Evolutionary conservation across 2,888 invertebrate genomes (phyloP).

Genomic region (Perithous albicinctus): DNA sequence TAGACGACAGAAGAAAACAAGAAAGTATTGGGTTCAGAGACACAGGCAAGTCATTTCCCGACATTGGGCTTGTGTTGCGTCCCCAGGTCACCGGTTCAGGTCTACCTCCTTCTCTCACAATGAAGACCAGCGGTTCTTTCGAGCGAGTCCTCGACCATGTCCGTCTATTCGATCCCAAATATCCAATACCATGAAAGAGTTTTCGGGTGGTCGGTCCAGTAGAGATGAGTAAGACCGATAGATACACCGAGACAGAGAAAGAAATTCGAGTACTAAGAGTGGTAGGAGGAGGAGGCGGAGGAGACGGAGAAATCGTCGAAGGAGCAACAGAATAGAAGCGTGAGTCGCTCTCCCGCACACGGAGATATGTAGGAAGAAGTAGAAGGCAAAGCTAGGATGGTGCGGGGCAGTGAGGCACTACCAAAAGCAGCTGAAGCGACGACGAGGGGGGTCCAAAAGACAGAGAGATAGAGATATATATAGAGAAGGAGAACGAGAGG

Average conservation of each 20-base stretch:
- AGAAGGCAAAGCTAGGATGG: slow-evolving; percentile 40
- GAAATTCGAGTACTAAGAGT: slow-evolving; percentile 39
- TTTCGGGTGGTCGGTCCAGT: slow-evolving; percentile 70
- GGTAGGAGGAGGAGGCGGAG: slow-evolving; percentile 58
- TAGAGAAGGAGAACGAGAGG: slow-evolving; percentile 71
- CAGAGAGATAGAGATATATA: slow-evolving; percentile 48
- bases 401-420: slow-evolving; percentile 46
- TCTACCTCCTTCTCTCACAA: slow-evolving; percentile 8
- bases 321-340: slow-evolving; percentile 38
- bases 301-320: slow-evolving; percentile 65
- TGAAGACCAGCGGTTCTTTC: slow-evolving; percentile 54
- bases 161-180: slow-evolving; percentile 71
- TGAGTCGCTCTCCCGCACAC: slow-evolving; percentile 6
- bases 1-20: neutral
- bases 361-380: slow-evolving; percentile 40
- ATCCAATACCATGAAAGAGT: slow-evolving; percentile 76
- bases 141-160: slow-evolving; percentile 60
- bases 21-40: slow-evolving; percentile 36
- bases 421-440: slow-evolving; percentile 35
- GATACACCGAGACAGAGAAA: slow-evolving; percentile 46
- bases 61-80: slow-evolving; percentile 46
- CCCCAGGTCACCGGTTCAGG: slow-evolving; percentile 39
- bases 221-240: slow-evolving; percentile 69
- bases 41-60: slow-evolving; percentile 62
- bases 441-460: slow-evolving; percentile 58